A percentile compares a stretch with the other conserved stretches of the same genome.
Evolutionary conservation across 2,113 vertebrate genomes (phyloP).

Genomic region (Oxyura jamaicensis): DNA sequence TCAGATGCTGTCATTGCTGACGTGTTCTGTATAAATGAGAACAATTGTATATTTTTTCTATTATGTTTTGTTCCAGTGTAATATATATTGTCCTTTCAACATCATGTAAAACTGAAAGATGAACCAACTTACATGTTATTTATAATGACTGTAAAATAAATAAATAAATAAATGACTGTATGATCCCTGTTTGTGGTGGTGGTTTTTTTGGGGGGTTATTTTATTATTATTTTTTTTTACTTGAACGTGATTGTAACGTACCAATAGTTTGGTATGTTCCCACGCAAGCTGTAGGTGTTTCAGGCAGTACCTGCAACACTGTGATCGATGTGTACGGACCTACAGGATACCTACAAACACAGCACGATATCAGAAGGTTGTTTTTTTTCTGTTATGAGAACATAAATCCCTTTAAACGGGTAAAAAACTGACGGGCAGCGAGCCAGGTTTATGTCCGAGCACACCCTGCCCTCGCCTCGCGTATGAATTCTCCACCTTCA

Average conservation of each 20-base stretch:
- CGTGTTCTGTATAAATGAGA: constrained; percentile 9
- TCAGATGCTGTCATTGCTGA: not conserved
- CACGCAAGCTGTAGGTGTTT: not conserved
- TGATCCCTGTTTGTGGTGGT: not conserved
- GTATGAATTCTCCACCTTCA: not conserved
- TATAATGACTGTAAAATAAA: constrained; percentile 16
- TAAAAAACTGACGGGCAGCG: fast-evolving
- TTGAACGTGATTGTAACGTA: no score
- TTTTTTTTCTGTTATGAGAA: not conserved
- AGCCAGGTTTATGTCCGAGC: not conserved
- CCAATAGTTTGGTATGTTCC: not conserved
- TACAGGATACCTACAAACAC: no score
- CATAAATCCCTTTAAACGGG: fast-evolving
- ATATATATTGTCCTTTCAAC: constrained; percentile 1
- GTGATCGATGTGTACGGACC: not conserved
- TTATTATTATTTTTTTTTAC: not conserved
- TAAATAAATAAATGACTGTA: not conserved
- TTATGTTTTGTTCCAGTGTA: constrained; percentile 37
- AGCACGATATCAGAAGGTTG: no score
- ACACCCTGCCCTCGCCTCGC: not conserved
- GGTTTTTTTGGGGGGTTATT: not conserved
- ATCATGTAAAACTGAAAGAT: constrained; percentile 3
- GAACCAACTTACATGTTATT: constrained; percentile 6
- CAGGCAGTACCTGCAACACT: fast-evolving
- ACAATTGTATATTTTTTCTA: constrained; percentile 43